Base-by-base conservation (phyloP, 2,797 vertebrate genomes). In the Anisognathus igniventris region DNA sequence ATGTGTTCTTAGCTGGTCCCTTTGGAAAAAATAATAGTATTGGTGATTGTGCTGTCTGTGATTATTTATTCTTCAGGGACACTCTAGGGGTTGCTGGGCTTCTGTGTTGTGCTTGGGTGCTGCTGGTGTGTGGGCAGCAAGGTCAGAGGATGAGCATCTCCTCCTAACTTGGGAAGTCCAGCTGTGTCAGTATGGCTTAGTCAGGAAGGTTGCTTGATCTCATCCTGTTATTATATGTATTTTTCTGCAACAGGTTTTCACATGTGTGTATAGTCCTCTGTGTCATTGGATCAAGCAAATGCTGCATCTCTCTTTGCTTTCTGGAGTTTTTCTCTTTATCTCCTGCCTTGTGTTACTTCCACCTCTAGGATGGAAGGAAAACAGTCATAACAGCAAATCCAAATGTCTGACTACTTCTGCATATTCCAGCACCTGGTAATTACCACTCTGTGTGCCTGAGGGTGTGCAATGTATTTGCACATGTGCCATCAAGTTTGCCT, bases 251-350 rank as follows among this genome's bases (percentile, higher is more conserved):
- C 28, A 86, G 72, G 19, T 78, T 84, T 57, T 83, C 56, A 65
- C 25, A 12, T 0, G 2, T 33, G n/a, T 68, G 24, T 27, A 1
- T 16, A 35, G 48, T 45, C 44, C 57, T 15, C 56, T 58, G 56
- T 5, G 61, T 39, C 65, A 12, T 17, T 83, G 79, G 35, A 50
- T 89, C 24, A 12, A 45, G 19, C 56, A 85, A 88, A 89, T 30
- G 9, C 30, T 74, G 35, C 57, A 3, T 31, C 40, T n/a, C 61
- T 90, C 28, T 83, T 76, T 45, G 61, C 14, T 90, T 37, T 68
- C 75, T 60, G 77, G 89, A 37, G 7, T 51, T 15, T 93, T 95
- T 58, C 86, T 93, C 39, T 82, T 91, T 80, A 14, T 85, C 25
- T 94, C 66, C 51, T 74, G 78, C 74, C 30, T 76, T 24, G 20